Evolutionary conservation across 2,888 invertebrate genomes (phyloP).

Genomic region (Troides aeacus): DNA sequence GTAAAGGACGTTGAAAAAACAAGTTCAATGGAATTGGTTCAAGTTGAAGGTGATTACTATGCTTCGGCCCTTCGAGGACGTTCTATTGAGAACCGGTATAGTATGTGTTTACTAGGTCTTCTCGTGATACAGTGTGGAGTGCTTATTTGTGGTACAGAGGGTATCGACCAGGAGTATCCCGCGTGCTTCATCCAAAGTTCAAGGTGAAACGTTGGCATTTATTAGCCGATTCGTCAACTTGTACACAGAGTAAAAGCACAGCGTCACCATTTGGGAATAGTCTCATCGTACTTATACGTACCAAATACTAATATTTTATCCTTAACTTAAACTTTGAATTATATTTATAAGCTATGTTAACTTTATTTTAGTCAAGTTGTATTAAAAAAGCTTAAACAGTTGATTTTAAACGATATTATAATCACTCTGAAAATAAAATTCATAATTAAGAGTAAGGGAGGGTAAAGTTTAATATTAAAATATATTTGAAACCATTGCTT

Average conservation of each 20-base stretch:
- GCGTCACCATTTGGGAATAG: constrained; percentile 2
- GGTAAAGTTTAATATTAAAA: too few relatives aligned
- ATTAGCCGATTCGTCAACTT: constrained; percentile 68
- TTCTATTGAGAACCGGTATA: constrained; percentile 58
- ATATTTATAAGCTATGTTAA: too few relatives aligned
- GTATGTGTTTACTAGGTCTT: constrained; percentile 48
- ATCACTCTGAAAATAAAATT: too few relatives aligned
- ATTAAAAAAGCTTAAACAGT: too few relatives aligned
- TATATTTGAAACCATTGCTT: too few relatives aligned
- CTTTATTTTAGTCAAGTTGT: too few relatives aligned
- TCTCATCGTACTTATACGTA: background rate
- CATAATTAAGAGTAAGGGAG: too few relatives aligned
- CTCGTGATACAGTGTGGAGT: constrained; percentile 42
- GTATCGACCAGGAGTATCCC: constrained; percentile 53
- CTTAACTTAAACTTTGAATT: too few relatives aligned
- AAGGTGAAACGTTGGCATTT: constrained; percentile 78
- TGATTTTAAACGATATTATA: too few relatives aligned
- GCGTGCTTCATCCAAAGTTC: constrained; percentile 69
- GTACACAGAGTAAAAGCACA: constrained; percentile 32
- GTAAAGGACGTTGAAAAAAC: constrained; percentile 1
- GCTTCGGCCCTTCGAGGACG: constrained; percentile 59
- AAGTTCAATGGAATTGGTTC: constrained; percentile 35
- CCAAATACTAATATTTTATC: too few relatives aligned
- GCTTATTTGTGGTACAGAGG: constrained; percentile 44
- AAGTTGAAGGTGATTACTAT: constrained; percentile 40